These are phyloP conservation scores for Macropus fuliginosus DNA, from an alignment of 2,797 vertebrate genomes.

Conservation along the genomic window DNA sequence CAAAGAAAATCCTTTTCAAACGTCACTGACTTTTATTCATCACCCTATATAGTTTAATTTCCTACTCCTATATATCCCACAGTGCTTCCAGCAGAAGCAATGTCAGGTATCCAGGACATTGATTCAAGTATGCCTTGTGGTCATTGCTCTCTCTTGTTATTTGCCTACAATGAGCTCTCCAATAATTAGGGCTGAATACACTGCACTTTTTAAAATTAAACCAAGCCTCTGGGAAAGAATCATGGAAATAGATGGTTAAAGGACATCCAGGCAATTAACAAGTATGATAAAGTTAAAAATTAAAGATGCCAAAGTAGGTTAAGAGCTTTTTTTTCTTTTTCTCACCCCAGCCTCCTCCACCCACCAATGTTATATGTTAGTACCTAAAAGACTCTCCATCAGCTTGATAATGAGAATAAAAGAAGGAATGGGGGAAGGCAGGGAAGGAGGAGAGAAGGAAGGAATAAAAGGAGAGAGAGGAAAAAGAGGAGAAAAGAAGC, in stretches of 20 bases:
- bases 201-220: constrained; percentile 86
- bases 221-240: constrained; percentile 86
- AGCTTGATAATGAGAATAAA: background rate
- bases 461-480: background rate
- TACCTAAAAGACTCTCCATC: constrained; percentile 65
- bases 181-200: constrained; percentile 86
- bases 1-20: constrained; percentile 67
- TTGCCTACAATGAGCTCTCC: constrained; percentile 80
- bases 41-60: constrained; percentile 55
- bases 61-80: constrained; percentile 56
- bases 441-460: background rate
- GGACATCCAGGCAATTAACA: constrained; percentile 86
- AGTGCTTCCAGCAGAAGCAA: constrained; percentile 68
- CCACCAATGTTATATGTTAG: constrained; percentile 70
- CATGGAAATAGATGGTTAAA: constrained; percentile 84
- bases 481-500: background rate
- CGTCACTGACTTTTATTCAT: constrained; percentile 43
- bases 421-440: background rate
- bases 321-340: constrained; percentile 76
- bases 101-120: constrained; percentile 74
- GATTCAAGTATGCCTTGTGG: constrained; percentile 78
- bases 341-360: constrained; percentile 1
- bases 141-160: constrained; percentile 82
- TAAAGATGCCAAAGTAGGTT: constrained; percentile 85
- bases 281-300: constrained; percentile 84